phyloP scores from a whole-genome alignment of 2,888 invertebrate genomes.

The Lissonota sp. region DNA sequence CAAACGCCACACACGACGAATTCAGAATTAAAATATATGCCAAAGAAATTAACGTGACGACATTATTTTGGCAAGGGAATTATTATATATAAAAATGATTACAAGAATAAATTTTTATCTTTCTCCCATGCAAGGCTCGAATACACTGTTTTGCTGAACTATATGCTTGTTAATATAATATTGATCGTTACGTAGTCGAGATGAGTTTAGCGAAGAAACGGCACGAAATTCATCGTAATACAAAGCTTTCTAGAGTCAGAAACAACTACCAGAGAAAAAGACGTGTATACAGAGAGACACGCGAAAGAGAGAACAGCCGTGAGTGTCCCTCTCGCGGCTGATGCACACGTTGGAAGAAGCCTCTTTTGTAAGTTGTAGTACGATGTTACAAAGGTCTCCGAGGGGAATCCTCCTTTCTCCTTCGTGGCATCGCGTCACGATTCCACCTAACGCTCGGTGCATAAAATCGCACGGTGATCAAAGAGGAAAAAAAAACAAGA shows the following conservation, averaged over 20 bases:
- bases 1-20: too few relatives aligned
- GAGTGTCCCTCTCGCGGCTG: conserved; percentile 35
- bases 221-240: conserved; percentile 20
- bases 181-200: conserved; percentile 25
- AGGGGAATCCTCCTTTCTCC: conserved; percentile 80
- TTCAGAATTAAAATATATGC: too few relatives aligned
- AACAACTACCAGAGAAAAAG: conserved; percentile 15
- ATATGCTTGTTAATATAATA: conserved; percentile 11
- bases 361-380: conserved; percentile 19
- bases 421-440: conserved; percentile 74
- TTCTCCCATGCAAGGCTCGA: neutral
- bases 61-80: too few relatives aligned
- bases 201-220: neutral
- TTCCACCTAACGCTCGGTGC: conserved; percentile 69
- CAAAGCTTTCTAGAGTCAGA: conserved; percentile 41
- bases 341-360: conserved; percentile 33
- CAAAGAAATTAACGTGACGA: too few relatives aligned
- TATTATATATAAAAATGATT: too few relatives aligned
- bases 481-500: neutral
- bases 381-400: conserved; percentile 76
- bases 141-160: neutral
- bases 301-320: conserved; percentile 33
- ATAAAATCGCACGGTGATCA: conserved; percentile 54
- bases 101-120: too few relatives aligned
- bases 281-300: neutral